phyloP scores from a whole-genome alignment of 2,797 vertebrate genomes.

The Spinus olivaceus region DNA sequence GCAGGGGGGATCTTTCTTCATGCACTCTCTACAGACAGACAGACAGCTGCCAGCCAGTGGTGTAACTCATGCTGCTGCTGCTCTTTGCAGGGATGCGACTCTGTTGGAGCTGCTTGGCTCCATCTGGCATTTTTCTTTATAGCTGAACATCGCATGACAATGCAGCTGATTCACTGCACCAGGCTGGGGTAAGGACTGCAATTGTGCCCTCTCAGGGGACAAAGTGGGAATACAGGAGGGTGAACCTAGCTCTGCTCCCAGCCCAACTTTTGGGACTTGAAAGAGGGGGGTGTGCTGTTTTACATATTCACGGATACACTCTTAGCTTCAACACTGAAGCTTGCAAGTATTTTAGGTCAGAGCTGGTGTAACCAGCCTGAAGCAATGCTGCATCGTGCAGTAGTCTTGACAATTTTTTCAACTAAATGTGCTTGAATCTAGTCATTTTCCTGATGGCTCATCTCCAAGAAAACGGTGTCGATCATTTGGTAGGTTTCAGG shows the following conservation, averaged over 20 bases:
- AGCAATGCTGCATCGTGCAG: constrained; percentile 17
- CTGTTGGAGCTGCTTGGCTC: background rate
- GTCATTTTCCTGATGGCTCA: constrained; percentile 54
- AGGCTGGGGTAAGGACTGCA: background rate
- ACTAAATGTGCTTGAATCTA: constrained; percentile 36
- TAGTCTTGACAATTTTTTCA: constrained; percentile 36
- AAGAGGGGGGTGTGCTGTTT: background rate
- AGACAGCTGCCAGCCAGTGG: background rate
- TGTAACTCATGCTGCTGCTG: background rate
- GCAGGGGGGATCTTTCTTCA: background rate
- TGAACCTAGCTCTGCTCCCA: background rate
- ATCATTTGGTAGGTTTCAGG: constrained; percentile 58
- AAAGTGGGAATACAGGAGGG: background rate
- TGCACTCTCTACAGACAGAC: rapidly evolving
- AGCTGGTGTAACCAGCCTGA: background rate
- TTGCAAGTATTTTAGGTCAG: constrained; percentile 11
- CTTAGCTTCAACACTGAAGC: background rate
- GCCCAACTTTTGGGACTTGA: background rate
- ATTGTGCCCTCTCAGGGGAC: background rate
- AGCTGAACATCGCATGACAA: background rate
- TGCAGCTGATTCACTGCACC: constrained; percentile 36
- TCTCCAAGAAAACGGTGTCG: constrained; percentile 50
- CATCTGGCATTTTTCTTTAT: background rate
- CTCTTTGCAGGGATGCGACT: background rate
- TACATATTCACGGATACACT: background rate